phyloP scores from a whole-genome alignment of 2,113 vertebrate species.

The Peromyscus maniculatus region DNA sequence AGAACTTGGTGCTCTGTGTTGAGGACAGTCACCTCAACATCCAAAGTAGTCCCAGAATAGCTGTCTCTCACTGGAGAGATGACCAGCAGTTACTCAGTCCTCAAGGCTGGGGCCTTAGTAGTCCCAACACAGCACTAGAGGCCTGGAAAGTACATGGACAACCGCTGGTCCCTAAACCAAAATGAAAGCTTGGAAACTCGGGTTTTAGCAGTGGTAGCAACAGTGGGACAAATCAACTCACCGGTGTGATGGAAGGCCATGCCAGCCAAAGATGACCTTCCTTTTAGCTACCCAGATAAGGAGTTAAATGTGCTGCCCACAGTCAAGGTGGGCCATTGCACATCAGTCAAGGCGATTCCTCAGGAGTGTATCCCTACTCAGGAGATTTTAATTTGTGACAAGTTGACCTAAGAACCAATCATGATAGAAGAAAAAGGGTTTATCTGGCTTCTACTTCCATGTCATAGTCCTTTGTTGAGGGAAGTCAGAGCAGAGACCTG shows the following conservation, averaged over 20 bases:
- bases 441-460: neutral
- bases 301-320: neutral
- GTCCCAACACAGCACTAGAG: neutral
- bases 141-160: neutral
- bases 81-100: neutral
- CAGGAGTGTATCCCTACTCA: neutral
- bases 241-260: neutral
- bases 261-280: neutral
- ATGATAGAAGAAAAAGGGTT: neutral
- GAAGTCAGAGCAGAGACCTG: neutral
- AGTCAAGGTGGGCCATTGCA: neutral
- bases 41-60: neutral
- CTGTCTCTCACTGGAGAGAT: neutral
- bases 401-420: neutral
- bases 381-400: neutral
- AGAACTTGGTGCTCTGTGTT: neutral
- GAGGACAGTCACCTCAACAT: neutral
- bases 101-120: neutral
- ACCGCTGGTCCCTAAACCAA: neutral
- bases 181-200: neutral
- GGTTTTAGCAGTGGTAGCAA: neutral
- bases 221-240: neutral
- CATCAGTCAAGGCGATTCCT: neutral
- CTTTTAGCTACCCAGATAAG: neutral
- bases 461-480: neutral